phyloP scores from a whole-genome alignment of 2,113 vertebrate genomes.

The Labeo catla region DNA sequence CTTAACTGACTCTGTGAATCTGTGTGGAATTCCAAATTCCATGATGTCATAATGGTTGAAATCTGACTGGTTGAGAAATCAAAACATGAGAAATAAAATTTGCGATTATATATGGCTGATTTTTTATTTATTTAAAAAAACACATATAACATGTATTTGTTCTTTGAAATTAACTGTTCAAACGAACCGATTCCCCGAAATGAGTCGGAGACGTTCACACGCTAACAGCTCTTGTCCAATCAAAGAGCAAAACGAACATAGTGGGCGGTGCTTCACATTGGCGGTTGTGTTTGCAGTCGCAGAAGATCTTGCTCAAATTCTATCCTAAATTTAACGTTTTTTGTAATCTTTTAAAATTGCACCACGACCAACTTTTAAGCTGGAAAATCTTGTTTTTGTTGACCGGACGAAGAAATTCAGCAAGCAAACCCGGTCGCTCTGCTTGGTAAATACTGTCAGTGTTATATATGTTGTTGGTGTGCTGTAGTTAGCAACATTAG shows the following conservation, averaged over 20 bases:
- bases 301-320: neutral
- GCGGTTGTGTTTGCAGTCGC: slow-evolving; percentile 2
- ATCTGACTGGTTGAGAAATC: too few relatives aligned
- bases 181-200: slow-evolving; percentile 1
- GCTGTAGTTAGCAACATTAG: slow-evolving; percentile 17
- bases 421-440: neutral
- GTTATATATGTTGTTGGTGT: neutral
- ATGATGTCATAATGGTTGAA: too few relatives aligned
- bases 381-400: neutral
- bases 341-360: neutral
- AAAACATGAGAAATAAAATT: too few relatives aligned
- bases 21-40: too few relatives aligned
- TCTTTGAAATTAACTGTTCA: neutral
- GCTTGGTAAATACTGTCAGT: neutral
- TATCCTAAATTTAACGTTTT: too few relatives aligned
- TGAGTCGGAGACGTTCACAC: neutral
- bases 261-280: neutral
- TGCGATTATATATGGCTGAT: too few relatives aligned
- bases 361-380: neutral
- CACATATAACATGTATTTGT: too few relatives aligned
- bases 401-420: neutral
- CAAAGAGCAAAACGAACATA: neutral
- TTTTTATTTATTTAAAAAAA: too few relatives aligned
- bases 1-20: too few relatives aligned
- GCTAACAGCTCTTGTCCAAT: neutral